Evolutionary conservation across 2,797 vertebrate genomes (phyloP).

Genomic region (Myoxocephalus aenaeus): DNA sequence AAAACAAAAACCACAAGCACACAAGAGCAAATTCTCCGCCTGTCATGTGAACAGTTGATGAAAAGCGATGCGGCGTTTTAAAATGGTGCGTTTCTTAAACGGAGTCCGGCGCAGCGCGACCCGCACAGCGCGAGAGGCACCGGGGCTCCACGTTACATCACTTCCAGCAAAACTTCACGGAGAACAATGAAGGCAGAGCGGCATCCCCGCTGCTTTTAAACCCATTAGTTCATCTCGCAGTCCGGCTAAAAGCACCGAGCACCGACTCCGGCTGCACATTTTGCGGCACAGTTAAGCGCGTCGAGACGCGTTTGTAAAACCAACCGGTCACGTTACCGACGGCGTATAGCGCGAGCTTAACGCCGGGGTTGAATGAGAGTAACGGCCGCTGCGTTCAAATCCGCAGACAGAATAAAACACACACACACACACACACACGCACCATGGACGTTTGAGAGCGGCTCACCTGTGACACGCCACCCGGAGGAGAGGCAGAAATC

Average conservation of each 20-base stretch:
- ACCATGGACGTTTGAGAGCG: background rate
- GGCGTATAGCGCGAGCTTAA: conserved; percentile 37
- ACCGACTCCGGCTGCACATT: background rate
- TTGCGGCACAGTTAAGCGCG: background rate
- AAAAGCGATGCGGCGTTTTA: background rate
- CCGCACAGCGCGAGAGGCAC: background rate
- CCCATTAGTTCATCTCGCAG: accelerated
- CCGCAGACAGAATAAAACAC: background rate
- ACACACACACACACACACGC: background rate
- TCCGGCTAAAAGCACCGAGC: background rate
- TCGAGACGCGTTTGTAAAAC: conserved; percentile 5
- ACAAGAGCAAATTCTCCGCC: accelerated
- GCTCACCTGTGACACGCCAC: conserved; percentile 61
- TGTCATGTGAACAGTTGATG: background rate
- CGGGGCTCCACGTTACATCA: conserved; percentile 61
- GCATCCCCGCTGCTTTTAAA: background rate
- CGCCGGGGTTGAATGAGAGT: conserved; percentile 51
- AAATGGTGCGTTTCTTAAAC: conserved; percentile 8
- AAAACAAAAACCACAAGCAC: background rate
- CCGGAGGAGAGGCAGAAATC: background rate
- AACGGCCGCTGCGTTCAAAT: conserved; percentile 39
- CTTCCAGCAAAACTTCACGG: conserved; percentile 72
- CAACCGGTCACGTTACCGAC: conserved; percentile 39
- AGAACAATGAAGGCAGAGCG: conserved; percentile 41
- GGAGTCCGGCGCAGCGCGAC: conserved; percentile 39